A percentile compares a stretch with the other conserved stretches of the same genome.
These are phyloP conservation scores for Dendropsophus ebraccatus DNA, from an alignment of 2,113 vertebrate genomes.

Conservation along the genomic window DNA sequence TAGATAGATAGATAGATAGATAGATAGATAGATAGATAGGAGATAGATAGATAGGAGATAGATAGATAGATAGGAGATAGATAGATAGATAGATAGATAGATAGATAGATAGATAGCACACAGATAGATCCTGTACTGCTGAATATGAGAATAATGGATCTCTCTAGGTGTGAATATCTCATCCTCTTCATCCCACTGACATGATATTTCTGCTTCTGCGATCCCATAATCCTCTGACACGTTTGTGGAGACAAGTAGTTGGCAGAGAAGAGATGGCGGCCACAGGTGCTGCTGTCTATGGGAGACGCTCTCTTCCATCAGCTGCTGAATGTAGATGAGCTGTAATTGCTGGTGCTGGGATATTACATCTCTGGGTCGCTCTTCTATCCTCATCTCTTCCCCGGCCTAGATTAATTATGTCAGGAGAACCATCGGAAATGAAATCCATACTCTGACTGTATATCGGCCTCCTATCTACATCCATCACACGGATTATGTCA, in stretches of 20 bases:
- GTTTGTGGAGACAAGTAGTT: conserved; percentile 4
- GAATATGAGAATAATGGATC: not conserved
- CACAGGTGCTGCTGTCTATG: conserved; percentile 34
- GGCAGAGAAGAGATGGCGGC: conserved; percentile 9
- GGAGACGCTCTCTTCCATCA: conserved; percentile 8
- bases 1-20: too few species aligned
- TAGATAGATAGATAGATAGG: too few species aligned
- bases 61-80: too few species aligned
- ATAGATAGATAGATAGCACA: too few species aligned
- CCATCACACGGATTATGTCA: not conserved
- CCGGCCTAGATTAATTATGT: not conserved
- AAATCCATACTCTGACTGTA: not conserved
- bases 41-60: too few species aligned
- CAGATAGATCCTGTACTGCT: too few species aligned
- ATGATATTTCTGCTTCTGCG: conserved; percentile 34
- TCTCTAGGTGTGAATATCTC: conserved; percentile 7
- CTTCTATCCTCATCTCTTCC: not conserved
- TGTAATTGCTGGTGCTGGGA: not conserved
- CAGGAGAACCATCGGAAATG: too few species aligned
- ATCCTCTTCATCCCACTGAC: conserved; percentile 17
- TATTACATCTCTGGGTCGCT: not conserved
- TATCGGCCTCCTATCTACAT: not conserved
- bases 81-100: too few species aligned
- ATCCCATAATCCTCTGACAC: conserved; percentile 23
- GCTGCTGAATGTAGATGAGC: not conserved